Base-by-base conservation (phyloP, 2,113 vertebrate species). In the Microcebus murinus region DNA sequence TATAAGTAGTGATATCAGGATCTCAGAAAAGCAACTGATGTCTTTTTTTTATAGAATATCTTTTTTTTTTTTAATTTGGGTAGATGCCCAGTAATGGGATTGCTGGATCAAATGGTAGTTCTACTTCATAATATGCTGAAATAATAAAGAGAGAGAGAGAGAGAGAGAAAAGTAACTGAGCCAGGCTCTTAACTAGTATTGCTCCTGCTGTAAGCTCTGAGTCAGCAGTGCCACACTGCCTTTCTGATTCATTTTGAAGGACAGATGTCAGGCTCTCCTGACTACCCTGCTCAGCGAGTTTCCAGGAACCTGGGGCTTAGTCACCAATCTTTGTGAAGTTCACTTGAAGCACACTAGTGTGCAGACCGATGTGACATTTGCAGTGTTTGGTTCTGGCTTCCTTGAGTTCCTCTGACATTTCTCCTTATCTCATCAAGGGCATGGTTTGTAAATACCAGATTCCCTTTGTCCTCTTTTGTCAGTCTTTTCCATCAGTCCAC, bases 201-300 rank as follows among this genome's bases (percentile, higher is more conserved):
- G 68, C 13, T 42, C 45, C 17, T 4, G 2, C n/a, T 13, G 4
- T 77, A 15, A 79, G 31, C n/a, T 94, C 71, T 45, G 55, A 82
- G 57, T 90, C 48, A 87, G 63, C 21, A n/a, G 31, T 15, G 50
- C 31, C 15, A 77, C 14, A 3, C 34, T 57, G 29, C 48, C 36
- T 84, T 90, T 93, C 42, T 36, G 76, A 25, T 55, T 96, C 21
- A 52, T 81, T 90, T 87, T 94, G 88, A 93, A 77, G 50, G 57
- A 67, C 29, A 42, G 7, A 52, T 87, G 61, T 34, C 31, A 59
- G 34, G 25, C 10, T 87, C 45, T 90, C 42, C 55, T 90, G 74
- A 50, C 63, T 18, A 57, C 17, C 77, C 29, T 61, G 52, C 25
- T 86, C 73, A 29, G 39, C 50, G 76, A 90, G 25, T 83, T 92